These are phyloP conservation scores for Hippopotamus amphibius DNA, from an alignment of 2,113 vertebrate species.

Conservation along the genomic window DNA sequence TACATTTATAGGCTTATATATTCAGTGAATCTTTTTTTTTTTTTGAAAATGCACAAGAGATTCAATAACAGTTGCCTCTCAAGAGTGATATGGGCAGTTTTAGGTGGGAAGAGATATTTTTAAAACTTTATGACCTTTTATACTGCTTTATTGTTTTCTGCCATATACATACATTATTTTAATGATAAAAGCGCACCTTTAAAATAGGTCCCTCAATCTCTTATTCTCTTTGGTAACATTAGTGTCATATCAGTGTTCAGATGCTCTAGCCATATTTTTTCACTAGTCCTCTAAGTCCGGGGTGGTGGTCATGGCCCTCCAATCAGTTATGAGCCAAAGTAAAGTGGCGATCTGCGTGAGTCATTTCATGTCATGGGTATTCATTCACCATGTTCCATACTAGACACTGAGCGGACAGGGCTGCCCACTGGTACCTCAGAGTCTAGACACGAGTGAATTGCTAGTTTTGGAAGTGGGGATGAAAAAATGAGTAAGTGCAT, in stretches of 20 bases:
- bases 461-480: neutral
- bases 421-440: neutral
- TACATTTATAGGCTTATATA: neutral
- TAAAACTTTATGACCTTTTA: neutral
- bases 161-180: neutral
- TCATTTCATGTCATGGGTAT: neutral
- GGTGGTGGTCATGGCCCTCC: neutral
- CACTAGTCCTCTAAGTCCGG: neutral
- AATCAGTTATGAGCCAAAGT: neutral
- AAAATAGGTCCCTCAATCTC: neutral
- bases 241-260: neutral
- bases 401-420: neutral
- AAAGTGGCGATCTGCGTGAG: neutral
- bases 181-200: neutral
- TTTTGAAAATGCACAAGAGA: neutral
- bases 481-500: neutral
- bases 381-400: neutral
- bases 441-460: neutral
- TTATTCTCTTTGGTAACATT: neutral
- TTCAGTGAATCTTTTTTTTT: neutral
- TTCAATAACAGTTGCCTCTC: neutral
- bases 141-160: neutral
- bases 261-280: neutral
- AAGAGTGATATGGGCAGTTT: neutral
- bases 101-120: neutral